Base-by-base conservation (phyloP, 53 echinoderm and acorn worm genomes). In the Arbacia lixula region DNA sequence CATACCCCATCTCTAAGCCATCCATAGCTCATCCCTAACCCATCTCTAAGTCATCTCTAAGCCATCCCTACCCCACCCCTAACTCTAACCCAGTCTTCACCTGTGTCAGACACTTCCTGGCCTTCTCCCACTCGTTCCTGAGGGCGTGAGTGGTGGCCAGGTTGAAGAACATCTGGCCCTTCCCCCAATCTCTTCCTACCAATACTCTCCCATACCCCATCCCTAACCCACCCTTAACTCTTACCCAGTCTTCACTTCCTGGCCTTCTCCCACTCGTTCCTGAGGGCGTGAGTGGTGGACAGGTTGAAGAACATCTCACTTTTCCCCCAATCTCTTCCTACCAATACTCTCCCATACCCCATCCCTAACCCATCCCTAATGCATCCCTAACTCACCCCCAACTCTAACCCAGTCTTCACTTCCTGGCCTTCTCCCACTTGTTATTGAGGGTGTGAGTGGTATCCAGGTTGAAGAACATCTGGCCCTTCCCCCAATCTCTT, bases 111-210 rank as follows among this genome's bases (percentile, higher is more conserved):
- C 99, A 99, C 33, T 84, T 84, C 84, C 90, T 90, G 5, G 99
- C 92, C 37, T 95, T 99, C 21, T 92, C 91, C 94, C 92, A 92
- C 41, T 99, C 99, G 29, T 91, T 92, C 14, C 99, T 75, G 36
- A 95, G 37, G 11, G 91, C 92, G 51, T 90, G 90, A 1, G 92
- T 88, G 22, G 90, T 87, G 28, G 95, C 99, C 26, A 99, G 91
- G 40, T 99, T 99, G 72, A 99, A 90, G 37, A 88, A 85, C 87
- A 95, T 92, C 1, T 90, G 92, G 8, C 91, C 92, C 78, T 86
- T 92, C n/a, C n/a, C n/a, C n/a, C n/a, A n/a, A n/a, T 63, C 34
- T 5, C 4, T 30, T 2, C 11, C 25, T 58, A 11, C 4, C 25
- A 27, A 11, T 10, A 58, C 29, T 29, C 0, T 11, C 1, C 8